These are phyloP conservation scores for Sphaerophoria rueppellii DNA, from an alignment of 2,888 invertebrate genomes.

Conservation along the genomic window DNA sequence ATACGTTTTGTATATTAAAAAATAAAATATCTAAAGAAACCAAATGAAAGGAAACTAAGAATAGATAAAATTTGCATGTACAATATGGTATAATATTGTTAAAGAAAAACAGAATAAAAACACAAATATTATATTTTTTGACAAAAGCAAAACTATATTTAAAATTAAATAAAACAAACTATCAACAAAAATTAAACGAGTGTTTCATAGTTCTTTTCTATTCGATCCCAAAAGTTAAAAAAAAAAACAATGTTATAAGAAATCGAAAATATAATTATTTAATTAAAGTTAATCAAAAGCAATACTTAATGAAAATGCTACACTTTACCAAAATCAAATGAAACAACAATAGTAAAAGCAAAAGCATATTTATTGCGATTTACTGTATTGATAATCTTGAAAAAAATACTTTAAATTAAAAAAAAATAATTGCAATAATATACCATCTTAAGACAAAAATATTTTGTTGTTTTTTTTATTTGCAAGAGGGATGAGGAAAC, in stretches of 20 bases:
- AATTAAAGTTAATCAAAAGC: conserved; percentile 48
- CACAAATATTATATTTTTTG: conserved; percentile 59
- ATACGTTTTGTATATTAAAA: conserved; percentile 67
- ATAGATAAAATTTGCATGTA: conserved; percentile 62
- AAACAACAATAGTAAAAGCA: conserved; percentile 53
- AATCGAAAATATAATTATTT: background rate
- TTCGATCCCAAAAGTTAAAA: conserved; percentile 45
- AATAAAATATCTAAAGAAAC: conserved; percentile 44
- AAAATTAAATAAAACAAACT: conserved; percentile 18
- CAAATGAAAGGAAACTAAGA: conserved; percentile 20
- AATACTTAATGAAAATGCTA: conserved; percentile 55
- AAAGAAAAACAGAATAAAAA: conserved; percentile 48
- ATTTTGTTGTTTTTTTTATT: conserved; percentile 61
- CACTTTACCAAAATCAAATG: conserved; percentile 64
- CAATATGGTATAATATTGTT: conserved; percentile 67
- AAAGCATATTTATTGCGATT: conserved; percentile 61
- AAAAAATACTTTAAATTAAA: conserved; percentile 19
- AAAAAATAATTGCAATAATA: conserved; percentile 63
- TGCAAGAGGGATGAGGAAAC: too few species aligned
- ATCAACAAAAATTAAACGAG: conserved; percentile 19
- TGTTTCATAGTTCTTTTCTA: conserved; percentile 68
- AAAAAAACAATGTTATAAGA: conserved; percentile 39
- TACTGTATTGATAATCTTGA: conserved; percentile 62
- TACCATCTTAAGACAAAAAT: conserved; percentile 71
- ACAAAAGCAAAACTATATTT: conserved; percentile 53